Base-by-base conservation (phyloP, 1,140 invertebrate species). In the Tetramorium alpestre region DNA sequence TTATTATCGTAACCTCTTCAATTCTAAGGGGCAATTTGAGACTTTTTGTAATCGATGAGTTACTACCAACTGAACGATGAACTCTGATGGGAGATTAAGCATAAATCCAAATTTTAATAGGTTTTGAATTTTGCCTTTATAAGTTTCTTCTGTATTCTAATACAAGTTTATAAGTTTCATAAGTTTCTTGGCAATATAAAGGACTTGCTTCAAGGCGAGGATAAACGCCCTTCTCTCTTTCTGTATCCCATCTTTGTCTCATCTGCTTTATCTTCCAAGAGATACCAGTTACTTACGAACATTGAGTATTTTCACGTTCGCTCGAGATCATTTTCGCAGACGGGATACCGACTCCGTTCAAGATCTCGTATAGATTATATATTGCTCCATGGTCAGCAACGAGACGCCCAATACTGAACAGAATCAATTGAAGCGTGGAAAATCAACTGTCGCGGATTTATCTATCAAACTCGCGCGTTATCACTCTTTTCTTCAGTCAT, bases 231-330 rank as follows among this genome's bases (percentile, higher is more conserved):
- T 28, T 41, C 56, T 38, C 44, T 75, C 47, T 58, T 60, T 54
- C 18, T 51, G 1, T 41, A 44, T 54, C 44, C 25, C 33, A 13
- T 38, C 51, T 13, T 7, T n/a, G n/a, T 54, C 7, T 28, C 44
- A 22, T 80, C 22, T 44, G n/a, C 67, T 56, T 11, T 44, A 11
- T 28, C 90, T 76, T 82, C 69, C 2, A 72, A 65, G 13, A 62
- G 13, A 33, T 85, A 88, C 84, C 91, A 90, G 90, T 94, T 94
- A 94, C 90, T 94, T 94, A 94, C 88, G 65, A 90, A 93, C 92
- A 93, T 89, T 91, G 91, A 91, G 93, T 93, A 93, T 94, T 94
- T 94, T 94, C 93, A 84, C 94, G 92, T 94, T 47, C 10, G 33
- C 58, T 51, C 6, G 54, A 84, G 49, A 73, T 81, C 38, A 70